These are phyloP conservation scores for Synanthedon andrenaeformis DNA, from an alignment of 2,888 invertebrate species.

Conservation along the genomic window DNA sequence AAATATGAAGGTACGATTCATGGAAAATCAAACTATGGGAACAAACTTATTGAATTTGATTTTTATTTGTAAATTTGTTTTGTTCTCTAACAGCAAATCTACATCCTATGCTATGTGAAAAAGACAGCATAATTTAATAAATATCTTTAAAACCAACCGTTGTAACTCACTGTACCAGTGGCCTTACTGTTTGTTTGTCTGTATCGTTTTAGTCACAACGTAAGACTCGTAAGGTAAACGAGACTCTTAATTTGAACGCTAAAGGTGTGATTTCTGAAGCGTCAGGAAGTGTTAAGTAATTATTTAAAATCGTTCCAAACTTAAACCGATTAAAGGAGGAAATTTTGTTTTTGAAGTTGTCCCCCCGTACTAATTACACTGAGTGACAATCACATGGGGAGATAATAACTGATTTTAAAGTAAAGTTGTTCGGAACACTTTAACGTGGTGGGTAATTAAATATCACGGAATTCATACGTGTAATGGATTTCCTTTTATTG, in stretches of 20 bases:
- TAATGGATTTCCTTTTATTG: too few relatives aligned
- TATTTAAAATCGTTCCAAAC: conserved; percentile 40
- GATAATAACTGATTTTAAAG: neutral
- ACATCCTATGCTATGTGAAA: too few relatives aligned
- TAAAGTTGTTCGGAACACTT: neutral
- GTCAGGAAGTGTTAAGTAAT: conserved; percentile 58
- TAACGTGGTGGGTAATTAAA: neutral
- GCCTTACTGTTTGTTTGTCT: too few relatives aligned
- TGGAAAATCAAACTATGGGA: too few relatives aligned
- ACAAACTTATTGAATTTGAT: too few relatives aligned
- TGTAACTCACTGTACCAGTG: too few relatives aligned
- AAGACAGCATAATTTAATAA: too few relatives aligned
- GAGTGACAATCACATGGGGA: neutral
- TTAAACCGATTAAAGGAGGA: conserved; percentile 23
- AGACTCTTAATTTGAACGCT: conserved; percentile 54
- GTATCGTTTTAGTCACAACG: neutral
- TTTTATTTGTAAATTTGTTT: too few relatives aligned
- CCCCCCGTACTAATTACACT: neutral
- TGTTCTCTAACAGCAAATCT: too few relatives aligned
- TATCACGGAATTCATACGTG: neutral
- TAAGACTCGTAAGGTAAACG: conserved; percentile 31
- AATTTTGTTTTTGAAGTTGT: neutral
- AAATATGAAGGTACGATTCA: too few relatives aligned
- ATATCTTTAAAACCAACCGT: too few relatives aligned
- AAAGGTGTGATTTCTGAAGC: conserved; percentile 60